A percentile compares a stretch with the other conserved stretches of the same genome.
Evolutionary conservation across 2,797 vertebrate species (phyloP).

Genomic region (Girardinus metallicus): DNA sequence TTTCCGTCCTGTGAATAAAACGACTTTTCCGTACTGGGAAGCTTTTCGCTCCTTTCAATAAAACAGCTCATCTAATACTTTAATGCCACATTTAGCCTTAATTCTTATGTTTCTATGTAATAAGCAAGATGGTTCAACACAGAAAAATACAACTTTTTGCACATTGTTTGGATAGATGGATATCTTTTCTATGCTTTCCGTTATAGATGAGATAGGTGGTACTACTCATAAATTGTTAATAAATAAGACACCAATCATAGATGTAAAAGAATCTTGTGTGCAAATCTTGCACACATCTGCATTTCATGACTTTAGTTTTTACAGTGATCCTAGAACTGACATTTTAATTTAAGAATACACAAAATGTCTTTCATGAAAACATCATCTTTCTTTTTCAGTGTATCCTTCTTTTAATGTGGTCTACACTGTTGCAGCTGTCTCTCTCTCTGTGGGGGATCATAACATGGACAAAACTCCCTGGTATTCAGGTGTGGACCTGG

Average conservation of each 20-base stretch:
- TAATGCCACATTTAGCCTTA: neutral
- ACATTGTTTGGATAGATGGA: neutral
- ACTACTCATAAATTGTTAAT: neutral
- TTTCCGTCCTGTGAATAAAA: neutral
- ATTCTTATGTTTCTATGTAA: neutral
- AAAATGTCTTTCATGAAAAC: constrained; percentile 6
- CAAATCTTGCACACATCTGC: neutral
- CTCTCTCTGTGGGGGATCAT: constrained; percentile 33
- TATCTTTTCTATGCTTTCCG: neutral
- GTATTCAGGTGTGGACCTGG: constrained; percentile 33
- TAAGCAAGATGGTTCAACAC: neutral
- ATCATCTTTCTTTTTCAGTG: neutral
- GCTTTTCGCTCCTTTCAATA: neutral
- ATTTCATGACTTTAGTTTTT: neutral
- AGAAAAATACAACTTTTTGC: neutral
- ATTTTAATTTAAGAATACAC: constrained; percentile 12
- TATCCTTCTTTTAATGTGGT: neutral
- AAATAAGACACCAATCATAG: neutral
- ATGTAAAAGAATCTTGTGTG: neutral
- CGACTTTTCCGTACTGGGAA: neutral
- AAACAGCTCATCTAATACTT: neutral
- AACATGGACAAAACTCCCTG: constrained; percentile 30
- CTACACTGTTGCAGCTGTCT: constrained; percentile 6
- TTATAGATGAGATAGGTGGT: neutral
- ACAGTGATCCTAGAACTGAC: neutral